Conservation (phyloP, 2,888 invertebrate species). For the Smittia sp. region DNA sequence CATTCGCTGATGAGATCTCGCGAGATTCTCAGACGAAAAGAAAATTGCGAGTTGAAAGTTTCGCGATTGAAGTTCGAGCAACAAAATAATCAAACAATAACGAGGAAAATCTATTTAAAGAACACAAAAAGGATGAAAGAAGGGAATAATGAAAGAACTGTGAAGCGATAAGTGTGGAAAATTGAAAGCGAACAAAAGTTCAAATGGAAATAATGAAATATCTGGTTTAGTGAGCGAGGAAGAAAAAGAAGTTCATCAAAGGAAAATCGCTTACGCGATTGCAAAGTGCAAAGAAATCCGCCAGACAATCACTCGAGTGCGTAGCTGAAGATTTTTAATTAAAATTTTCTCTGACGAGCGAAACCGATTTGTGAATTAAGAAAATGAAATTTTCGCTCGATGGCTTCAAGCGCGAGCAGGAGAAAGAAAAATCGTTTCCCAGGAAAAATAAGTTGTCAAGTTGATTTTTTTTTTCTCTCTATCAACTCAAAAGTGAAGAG, state of each 20-base stretch:
- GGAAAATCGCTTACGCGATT: neutral
- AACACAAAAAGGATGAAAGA: neutral
- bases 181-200: neutral
- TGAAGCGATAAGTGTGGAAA: neutral
- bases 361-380: constrained; percentile 1
- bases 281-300: constrained; percentile 1
- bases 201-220: neutral
- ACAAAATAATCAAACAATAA: neutral
- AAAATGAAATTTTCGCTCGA: neutral
- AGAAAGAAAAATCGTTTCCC: neutral
- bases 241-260: too few relatives aligned
- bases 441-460: constrained; percentile 1
- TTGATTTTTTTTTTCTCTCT: constrained; percentile 15
- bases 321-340: neutral
- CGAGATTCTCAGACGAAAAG: neutral
- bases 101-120: neutral
- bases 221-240: too few relatives aligned
- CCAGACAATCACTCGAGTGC: neutral
- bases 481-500: constrained; percentile 8
- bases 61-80: neutral
- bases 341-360: neutral
- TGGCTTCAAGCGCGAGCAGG: neutral
- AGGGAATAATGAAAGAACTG: neutral
- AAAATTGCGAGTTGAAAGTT: neutral
- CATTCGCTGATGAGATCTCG: neutral